These are phyloP conservation scores for Sarcophaga carnaria DNA, from an alignment of 2,888 invertebrate genomes.

Conservation along the genomic window DNA sequence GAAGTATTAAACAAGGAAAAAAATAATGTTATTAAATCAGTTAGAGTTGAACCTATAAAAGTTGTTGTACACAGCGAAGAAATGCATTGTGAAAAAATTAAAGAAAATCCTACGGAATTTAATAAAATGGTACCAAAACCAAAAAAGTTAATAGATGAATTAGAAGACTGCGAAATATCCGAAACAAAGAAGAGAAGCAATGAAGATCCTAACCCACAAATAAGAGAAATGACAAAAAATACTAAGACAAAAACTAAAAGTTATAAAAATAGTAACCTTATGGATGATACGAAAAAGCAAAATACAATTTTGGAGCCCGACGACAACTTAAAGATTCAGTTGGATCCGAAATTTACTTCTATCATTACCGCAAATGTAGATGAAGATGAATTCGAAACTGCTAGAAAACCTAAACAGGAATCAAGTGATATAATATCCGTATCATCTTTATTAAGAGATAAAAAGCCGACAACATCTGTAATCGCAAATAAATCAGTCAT, in stretches of 20 bases:
- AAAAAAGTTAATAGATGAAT: constrained; percentile 28
- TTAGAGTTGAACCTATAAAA: background rate
- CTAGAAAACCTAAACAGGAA: background rate
- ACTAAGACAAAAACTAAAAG: background rate
- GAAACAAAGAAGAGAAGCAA: constrained; percentile 20
- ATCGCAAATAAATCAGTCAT: too few species aligned
- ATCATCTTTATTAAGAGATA: too few species aligned
- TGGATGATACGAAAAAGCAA: background rate
- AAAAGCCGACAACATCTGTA: too few species aligned
- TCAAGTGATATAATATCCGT: too few species aligned
- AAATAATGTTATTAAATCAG: background rate
- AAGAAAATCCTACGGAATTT: constrained; percentile 69
- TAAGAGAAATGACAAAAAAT: background rate
- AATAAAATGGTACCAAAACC: constrained; percentile 65
- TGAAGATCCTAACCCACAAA: background rate
- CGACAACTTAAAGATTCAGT: background rate
- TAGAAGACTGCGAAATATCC: constrained; percentile 5
- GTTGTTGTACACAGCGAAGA: background rate
- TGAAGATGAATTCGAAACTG: background rate
- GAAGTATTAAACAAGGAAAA: background rate
- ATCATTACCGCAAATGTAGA: background rate
- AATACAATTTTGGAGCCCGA: background rate
- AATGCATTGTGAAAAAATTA: constrained; percentile 25
- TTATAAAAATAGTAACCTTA: background rate
- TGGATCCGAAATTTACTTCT: background rate